Evolutionary conservation across 2,888 invertebrate genomes (phyloP).

Genomic region (Euzetes globulus): DNA sequence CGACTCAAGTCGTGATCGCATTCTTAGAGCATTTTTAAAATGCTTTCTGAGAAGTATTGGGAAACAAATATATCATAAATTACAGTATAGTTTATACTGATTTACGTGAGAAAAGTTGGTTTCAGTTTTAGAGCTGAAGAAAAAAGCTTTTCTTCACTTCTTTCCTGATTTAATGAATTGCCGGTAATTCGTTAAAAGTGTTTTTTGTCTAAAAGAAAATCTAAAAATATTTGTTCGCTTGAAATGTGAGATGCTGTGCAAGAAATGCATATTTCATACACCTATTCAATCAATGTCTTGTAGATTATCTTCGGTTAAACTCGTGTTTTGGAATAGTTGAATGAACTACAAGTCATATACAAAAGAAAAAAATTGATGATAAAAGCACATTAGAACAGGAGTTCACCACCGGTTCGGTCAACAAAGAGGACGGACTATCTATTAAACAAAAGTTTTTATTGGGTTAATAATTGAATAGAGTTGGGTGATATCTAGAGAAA

Average conservation of each 20-base stretch:
- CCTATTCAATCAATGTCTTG: constrained; percentile 8
- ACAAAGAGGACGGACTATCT: no score
- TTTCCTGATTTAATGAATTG: background rate
- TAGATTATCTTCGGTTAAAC: background rate
- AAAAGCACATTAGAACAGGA: background rate
- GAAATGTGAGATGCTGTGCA: background rate
- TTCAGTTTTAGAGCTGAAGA: background rate
- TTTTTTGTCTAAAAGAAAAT: background rate
- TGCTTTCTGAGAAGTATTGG: background rate
- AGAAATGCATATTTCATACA: constrained; percentile 7
- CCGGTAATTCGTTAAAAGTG: background rate
- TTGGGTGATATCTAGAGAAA: no score
- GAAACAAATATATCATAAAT: no score
- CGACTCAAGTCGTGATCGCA: background rate
- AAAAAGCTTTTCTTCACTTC: background rate
- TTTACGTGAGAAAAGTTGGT: no score
- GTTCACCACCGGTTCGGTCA: background rate
- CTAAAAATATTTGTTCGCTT: background rate
- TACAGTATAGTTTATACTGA: no score
- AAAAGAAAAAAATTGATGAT: background rate
- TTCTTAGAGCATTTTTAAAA: background rate
- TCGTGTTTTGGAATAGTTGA: background rate
- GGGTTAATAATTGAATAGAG: no score
- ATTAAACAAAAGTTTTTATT: no score
- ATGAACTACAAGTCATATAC: background rate